These are phyloP conservation scores for Brachyistius frenatus DNA, from an alignment of 2,113 vertebrate species.

Conservation along the genomic window DNA sequence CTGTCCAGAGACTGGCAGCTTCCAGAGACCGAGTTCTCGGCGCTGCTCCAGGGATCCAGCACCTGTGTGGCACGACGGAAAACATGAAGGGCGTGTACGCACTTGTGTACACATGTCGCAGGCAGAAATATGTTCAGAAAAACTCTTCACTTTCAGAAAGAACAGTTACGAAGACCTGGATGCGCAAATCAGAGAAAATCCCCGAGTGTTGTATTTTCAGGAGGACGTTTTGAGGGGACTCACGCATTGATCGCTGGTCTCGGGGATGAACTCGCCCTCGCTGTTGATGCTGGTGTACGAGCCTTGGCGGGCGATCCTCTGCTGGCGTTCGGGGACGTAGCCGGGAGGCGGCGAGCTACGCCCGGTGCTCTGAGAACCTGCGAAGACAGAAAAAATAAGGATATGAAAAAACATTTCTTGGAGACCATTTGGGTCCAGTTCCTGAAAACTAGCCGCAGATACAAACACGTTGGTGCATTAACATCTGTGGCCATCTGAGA, in stretches of 20 bases:
- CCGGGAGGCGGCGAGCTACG: constrained; percentile 96
- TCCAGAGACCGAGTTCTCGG: constrained; percentile 94
- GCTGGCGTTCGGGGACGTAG: constrained; percentile 94
- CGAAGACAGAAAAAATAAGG: constrained; percentile 23
- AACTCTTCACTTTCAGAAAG: not conserved
- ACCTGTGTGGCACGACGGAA: constrained; percentile 81
- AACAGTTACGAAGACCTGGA: not conserved
- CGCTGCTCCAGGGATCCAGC: constrained; percentile 94
- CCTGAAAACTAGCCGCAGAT: too few relatives aligned
- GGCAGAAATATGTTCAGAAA: not conserved
- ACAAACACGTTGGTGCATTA: too few relatives aligned
- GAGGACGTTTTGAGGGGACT: constrained; percentile 78
- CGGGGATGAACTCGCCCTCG: constrained; percentile 97
- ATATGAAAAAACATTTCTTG: not conserved
- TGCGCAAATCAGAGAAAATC: not conserved
- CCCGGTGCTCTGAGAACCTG: constrained; percentile 94
- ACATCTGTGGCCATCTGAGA: not conserved
- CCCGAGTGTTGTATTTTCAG: not conserved
- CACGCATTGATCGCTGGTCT: constrained; percentile 94
- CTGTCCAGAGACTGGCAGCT: constrained; percentile 97
- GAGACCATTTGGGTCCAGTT: too few relatives aligned
- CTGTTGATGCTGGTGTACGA: constrained; percentile 98
- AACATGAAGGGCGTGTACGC: not conserved
- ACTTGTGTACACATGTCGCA: too few relatives aligned
- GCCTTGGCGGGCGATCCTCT: constrained; percentile 94